Base-by-base conservation (phyloP, 2,888 invertebrate genomes). In the Dryobotodes eremita region DNA sequence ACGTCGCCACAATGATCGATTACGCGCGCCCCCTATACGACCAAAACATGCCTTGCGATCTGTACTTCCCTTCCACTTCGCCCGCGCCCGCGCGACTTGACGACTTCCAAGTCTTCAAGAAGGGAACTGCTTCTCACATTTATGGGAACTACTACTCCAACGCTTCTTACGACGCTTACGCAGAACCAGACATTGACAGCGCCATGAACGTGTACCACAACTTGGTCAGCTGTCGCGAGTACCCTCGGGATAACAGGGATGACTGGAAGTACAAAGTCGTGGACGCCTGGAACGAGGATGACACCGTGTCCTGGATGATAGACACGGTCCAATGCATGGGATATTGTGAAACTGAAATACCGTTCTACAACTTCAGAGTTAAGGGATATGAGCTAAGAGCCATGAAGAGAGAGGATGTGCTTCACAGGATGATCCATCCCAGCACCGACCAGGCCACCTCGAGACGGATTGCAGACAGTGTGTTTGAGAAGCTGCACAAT, bases 251-350 rank as follows among this genome's bases (percentile, higher is more conserved):
- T 89, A 92, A 92, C 80, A 91, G 94, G 55, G 96, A 96, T 50
- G 97, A 97, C 65, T 97, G 97, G 97, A 95, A 95, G 80, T 94
- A 94, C 89, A 97, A 97, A 89, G 94, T 95, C 66, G 94, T 97
- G 57, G 92, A 92, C 82, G 95, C 97, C 26, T 97, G 97, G 97
- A 97, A 92, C 84, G 96, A 97, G 77, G 96, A 97, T 23, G 97
- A 97, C 90, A 97, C 97, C 62, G 94, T 97, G 76, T 95, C 97
- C 82, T 97, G 97, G 97, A 90, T 97, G 77, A 91, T 95, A 75
- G 96, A 96, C 80, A 94, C 95, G 59, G 93, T 94, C 11, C 93
- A 94, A 81, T 88, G 91, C 80, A 90, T 94, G 89, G 95, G 96
- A 59, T 93, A 93, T 89, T 93, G 93, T 87, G 96, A 96, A 86